Evolutionary conservation across 2,797 vertebrate genomes (phyloP).

Genomic region (Sebastes taczanowskii): DNA sequence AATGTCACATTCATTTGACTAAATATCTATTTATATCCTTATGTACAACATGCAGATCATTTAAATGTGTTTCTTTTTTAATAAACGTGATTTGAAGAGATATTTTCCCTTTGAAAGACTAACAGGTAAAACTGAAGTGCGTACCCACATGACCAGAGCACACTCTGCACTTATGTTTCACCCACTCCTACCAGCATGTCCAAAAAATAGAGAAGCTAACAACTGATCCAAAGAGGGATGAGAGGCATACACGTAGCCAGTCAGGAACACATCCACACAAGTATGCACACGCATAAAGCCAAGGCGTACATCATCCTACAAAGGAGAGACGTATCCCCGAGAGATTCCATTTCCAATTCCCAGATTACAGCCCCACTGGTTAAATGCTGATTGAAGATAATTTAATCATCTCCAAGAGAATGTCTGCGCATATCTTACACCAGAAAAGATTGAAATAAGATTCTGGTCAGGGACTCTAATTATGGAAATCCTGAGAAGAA

Average conservation of each 20-base stretch:
- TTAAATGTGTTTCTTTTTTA: background rate
- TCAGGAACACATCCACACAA: slow-evolving; percentile 24
- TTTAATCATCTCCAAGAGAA: slow-evolving; percentile 75
- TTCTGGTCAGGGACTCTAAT: slow-evolving; percentile 74
- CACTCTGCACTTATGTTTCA: slow-evolving; percentile 52
- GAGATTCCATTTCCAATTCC: slow-evolving; percentile 67
- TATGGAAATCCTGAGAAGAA: slow-evolving; percentile 78
- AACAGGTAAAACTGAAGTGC: slow-evolving; percentile 24
- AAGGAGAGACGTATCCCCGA: slow-evolving; percentile 49
- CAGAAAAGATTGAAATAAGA: slow-evolving; percentile 70
- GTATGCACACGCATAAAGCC: slow-evolving; percentile 34
- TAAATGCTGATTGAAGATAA: slow-evolving; percentile 79
- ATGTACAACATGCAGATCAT: background rate
- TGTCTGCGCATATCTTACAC: slow-evolving; percentile 78
- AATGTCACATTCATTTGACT: background rate
- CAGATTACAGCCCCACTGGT: slow-evolving; percentile 68
- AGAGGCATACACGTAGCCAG: slow-evolving; percentile 12
- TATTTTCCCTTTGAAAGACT: slow-evolving; percentile 9
- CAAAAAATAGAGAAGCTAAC: slow-evolving; percentile 22
- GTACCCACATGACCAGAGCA: slow-evolving; percentile 32
- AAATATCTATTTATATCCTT: background rate
- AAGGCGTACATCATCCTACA: slow-evolving; percentile 49
- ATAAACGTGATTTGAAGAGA: background rate
- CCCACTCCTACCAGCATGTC: slow-evolving; percentile 42
- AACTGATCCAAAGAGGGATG: slow-evolving; percentile 50